phyloP scores from a whole-genome alignment of 2,797 vertebrate genomes.

The Pangasius macronema region DNA sequence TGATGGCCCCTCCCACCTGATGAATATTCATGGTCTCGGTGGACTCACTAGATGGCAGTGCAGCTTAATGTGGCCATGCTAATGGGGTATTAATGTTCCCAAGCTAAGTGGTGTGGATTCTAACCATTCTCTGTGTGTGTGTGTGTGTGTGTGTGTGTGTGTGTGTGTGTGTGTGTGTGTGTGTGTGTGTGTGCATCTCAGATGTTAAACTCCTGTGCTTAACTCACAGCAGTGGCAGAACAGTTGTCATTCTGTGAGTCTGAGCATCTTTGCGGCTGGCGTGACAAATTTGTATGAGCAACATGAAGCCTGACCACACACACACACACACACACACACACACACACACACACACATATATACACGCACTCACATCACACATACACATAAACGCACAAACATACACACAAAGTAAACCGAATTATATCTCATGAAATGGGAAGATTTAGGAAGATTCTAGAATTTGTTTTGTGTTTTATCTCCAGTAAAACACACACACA shows the following conservation, averaged over 20 bases:
- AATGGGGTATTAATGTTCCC: conserved; percentile 54
- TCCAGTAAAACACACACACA: conserved; percentile 8
- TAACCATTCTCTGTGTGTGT: conserved; percentile 28
- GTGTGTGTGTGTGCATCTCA: conserved; percentile 20
- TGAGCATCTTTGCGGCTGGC: conserved; percentile 58
- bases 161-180: conserved; percentile 11
- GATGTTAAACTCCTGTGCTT: conserved; percentile 29
- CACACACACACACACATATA: conserved; percentile 24
- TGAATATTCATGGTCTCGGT: conserved; percentile 74
- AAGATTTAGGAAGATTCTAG: not conserved
- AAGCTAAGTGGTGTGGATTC: conserved; percentile 19
- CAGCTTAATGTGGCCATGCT: conserved; percentile 56
- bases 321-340: conserved; percentile 21
- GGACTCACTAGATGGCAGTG: conserved; percentile 62
- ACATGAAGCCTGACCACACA: conserved; percentile 7
- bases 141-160: conserved; percentile 39
- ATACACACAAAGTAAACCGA: conserved; percentile 1
- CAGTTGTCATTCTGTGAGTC: conserved; percentile 60
- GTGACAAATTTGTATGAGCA: conserved; percentile 64
- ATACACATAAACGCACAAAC: conserved; percentile 24
- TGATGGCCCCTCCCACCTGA: conserved; percentile 47
- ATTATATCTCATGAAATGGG: too few species aligned
- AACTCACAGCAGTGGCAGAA: conserved; percentile 3
- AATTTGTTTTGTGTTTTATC: not conserved
- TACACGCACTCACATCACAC: not conserved